These are phyloP conservation scores for Triplophysa dalaica DNA, from an alignment of 2,113 vertebrate species.

Conservation along the genomic window DNA sequence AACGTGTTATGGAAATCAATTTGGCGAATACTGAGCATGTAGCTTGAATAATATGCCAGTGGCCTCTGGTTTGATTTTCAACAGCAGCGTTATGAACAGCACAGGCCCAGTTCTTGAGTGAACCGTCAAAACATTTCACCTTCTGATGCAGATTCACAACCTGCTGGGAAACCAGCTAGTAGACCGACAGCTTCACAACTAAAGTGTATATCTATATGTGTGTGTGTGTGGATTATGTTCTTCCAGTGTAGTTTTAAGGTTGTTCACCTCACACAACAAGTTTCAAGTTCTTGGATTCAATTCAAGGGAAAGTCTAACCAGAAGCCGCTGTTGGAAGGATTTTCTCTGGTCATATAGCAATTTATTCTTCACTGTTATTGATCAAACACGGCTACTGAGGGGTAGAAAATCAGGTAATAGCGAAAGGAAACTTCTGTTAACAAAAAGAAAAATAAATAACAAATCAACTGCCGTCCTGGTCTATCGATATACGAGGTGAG, in stretches of 20 bases:
- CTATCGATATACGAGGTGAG: constrained; percentile 93
- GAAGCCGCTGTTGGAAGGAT: constrained; percentile 14
- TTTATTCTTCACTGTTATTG: constrained; percentile 50
- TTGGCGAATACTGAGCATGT: background rate
- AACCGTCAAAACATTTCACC: constrained; percentile 14
- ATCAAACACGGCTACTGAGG: constrained; percentile 55
- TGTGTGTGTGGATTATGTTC: constrained; percentile 60
- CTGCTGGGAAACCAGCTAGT: constrained; percentile 55
- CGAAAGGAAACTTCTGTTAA: constrained; percentile 66
- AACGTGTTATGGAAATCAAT: background rate
- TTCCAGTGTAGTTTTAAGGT: constrained; percentile 71
- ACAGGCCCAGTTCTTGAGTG: constrained; percentile 17
- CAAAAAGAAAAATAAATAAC: constrained; percentile 34
- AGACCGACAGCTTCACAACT: constrained; percentile 67
- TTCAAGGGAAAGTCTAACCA: constrained; percentile 42
- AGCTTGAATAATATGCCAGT: background rate
- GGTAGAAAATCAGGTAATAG: constrained; percentile 56
- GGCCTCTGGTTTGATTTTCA: constrained; percentile 10
- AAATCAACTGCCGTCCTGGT: constrained; percentile 30
- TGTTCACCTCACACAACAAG: constrained; percentile 70
- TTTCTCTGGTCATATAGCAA: constrained; percentile 59
- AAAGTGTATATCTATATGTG: constrained; percentile 65
- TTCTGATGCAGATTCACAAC: constrained; percentile 57
- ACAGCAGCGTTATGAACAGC: constrained; percentile 30
- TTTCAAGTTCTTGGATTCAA: constrained; percentile 28